These are phyloP conservation scores for Odontamblyopus lacepedii DNA, from an alignment of 2,797 vertebrate genomes.

Conservation along the genomic window DNA sequence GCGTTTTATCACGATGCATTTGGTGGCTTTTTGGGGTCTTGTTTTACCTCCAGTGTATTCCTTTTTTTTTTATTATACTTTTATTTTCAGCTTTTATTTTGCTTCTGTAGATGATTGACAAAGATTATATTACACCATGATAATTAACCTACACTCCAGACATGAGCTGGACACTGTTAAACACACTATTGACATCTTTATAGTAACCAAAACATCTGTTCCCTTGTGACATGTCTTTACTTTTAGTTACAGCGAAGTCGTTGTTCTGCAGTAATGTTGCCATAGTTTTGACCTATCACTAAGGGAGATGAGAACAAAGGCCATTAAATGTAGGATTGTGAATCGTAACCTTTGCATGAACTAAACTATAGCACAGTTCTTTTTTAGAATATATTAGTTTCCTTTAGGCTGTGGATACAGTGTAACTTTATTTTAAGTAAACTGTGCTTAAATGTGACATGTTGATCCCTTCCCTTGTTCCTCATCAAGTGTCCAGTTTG, in stretches of 20 bases:
- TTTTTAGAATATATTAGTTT: conserved; percentile 92
- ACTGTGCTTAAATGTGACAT: conserved; percentile 95
- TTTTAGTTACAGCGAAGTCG: conserved; percentile 76
- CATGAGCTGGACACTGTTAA: conserved; percentile 91
- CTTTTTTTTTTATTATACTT: conserved; percentile 69
- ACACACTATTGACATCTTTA: conserved; percentile 72
- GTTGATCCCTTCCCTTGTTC: conserved; percentile 81
- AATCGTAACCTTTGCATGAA: conserved; percentile 92
- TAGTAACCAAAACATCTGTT: conserved; percentile 76
- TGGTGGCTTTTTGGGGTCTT: conserved; percentile 83
- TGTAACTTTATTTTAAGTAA: conserved; percentile 91
- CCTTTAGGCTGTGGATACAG: conserved; percentile 90
- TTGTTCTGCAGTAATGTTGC: conserved; percentile 89
- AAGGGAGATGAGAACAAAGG: conserved; percentile 82
- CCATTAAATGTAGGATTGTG: conserved; percentile 89
- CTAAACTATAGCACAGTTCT: conserved; percentile 92
- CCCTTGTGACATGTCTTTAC: conserved; percentile 80
- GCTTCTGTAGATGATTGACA: conserved; percentile 91
- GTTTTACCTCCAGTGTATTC: conserved; percentile 90
- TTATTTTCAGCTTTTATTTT: conserved; percentile 89
- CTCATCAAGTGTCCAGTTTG: conserved; percentile 86
- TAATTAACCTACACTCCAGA: conserved; percentile 85
- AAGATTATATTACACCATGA: conserved; percentile 72
- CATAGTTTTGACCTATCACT: conserved; percentile 81
- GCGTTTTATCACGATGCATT: conserved; percentile 75